A percentile compares a stretch with the other conserved stretches of the same genome.
Evolutionary conservation across 2,888 invertebrate genomes (phyloP).

Genomic region (Ariolimax columbianus): DNA sequence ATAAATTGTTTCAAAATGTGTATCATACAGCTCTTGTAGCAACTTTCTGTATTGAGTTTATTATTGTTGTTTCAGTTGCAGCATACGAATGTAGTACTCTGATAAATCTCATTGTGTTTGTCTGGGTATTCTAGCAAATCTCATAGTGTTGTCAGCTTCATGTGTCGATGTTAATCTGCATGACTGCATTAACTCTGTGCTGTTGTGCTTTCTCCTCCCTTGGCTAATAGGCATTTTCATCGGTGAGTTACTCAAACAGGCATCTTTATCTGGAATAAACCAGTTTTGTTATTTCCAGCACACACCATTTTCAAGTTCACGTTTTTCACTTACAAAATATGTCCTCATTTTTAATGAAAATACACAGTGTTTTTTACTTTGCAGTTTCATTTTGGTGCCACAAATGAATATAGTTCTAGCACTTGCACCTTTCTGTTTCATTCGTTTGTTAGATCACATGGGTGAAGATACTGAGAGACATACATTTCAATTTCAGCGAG

Average conservation of each 20-base stretch:
- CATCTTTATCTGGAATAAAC: slow-evolving; percentile 4
- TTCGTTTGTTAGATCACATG: neutral
- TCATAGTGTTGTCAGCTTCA: slow-evolving; percentile 25
- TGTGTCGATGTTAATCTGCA: slow-evolving; percentile 44
- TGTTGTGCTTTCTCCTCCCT: slow-evolving; percentile 53
- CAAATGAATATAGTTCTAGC: neutral
- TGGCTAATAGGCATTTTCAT: slow-evolving; percentile 49
- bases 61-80: neutral
- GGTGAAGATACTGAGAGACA: neutral
- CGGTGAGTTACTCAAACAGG: slow-evolving; percentile 45
- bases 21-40: neutral
- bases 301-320: slow-evolving; percentile 3
- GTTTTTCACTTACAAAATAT: neutral
- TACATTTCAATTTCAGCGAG: too few relatives aligned
- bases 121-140: too few relatives aligned
- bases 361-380: neutral
- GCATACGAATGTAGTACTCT: neutral
- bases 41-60: neutral
- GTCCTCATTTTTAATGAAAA: neutral
- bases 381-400: slow-evolving; percentile 1
- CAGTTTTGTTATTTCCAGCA: slow-evolving; percentile 8
- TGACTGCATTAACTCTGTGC: slow-evolving; percentile 51
- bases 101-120: slow-evolving; percentile 7
- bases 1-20: neutral
- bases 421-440: slow-evolving; percentile 14